phyloP scores from a whole-genome alignment of 1,140 invertebrate species.

The Cephus cinctus region DNA sequence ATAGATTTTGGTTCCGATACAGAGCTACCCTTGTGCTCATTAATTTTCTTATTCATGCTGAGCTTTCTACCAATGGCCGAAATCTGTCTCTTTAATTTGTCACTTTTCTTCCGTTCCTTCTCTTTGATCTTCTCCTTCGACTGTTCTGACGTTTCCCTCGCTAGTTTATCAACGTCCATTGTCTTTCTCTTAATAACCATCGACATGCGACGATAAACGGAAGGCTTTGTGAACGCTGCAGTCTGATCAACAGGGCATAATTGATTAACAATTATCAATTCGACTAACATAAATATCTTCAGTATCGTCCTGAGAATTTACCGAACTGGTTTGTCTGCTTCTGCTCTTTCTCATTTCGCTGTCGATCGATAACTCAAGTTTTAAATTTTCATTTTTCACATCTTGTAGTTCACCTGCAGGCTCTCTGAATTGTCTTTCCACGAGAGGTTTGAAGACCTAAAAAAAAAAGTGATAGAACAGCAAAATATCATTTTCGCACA shows the following conservation, averaged over 20 bases:
- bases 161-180: too few species aligned
- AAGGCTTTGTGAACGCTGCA: constrained; percentile 54
- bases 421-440: constrained; percentile 52
- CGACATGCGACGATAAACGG: constrained; percentile 59
- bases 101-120: constrained; percentile 1
- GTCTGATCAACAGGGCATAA: constrained; percentile 20
- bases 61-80: too few species aligned
- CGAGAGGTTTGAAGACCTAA: constrained; percentile 57
- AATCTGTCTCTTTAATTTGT: background rate
- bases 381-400: constrained; percentile 4
- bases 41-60: background rate
- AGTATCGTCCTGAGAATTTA: background rate
- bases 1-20: too few species aligned
- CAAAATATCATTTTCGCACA: too few species aligned
- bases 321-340: too few species aligned
- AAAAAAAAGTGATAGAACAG: constrained; percentile 24
- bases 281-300: background rate
- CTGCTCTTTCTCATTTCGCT: too few species aligned
- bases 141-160: constrained; percentile 49
- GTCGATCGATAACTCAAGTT: too few species aligned
- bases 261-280: background rate
- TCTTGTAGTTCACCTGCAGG: constrained; percentile 18
- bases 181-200: constrained; percentile 31
- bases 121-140: constrained; percentile 46
- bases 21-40: background rate